Evolutionary conservation across 2,797 vertebrate genomes (phyloP).

Genomic region (Peromyscus attwateri): DNA sequence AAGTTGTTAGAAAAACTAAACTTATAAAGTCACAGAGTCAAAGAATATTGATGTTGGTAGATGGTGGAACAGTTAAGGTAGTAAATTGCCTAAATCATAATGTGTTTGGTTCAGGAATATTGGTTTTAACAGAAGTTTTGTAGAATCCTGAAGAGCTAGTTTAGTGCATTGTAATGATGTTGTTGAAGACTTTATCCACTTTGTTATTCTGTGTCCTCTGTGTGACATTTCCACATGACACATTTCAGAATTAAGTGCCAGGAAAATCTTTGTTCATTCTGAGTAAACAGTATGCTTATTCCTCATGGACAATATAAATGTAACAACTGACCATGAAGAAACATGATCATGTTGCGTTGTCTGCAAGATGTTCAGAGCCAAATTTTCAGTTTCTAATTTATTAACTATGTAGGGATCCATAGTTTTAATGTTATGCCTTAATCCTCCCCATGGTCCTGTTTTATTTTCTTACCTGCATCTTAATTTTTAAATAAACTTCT

Average conservation of each 20-base stretch:
- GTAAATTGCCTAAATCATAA: constrained; percentile 44
- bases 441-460: constrained; percentile 22
- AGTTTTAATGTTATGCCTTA: constrained; percentile 48
- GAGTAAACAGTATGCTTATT: constrained; percentile 62
- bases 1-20: neutral
- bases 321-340: constrained; percentile 62
- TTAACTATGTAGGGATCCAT: constrained; percentile 46
- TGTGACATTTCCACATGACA: constrained; percentile 59
- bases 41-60: constrained; percentile 38
- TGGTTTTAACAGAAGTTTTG: constrained; percentile 30
- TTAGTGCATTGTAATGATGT: constrained; percentile 57
- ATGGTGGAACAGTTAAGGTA: neutral
- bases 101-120: neutral
- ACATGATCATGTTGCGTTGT: constrained; percentile 59
- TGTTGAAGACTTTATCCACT: constrained; percentile 44
- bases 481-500: constrained; percentile 50
- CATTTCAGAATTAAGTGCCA: constrained; percentile 65
- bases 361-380: constrained; percentile 64
- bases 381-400: constrained; percentile 54
- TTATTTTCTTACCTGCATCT: neutral
- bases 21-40: constrained; percentile 44
- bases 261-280: constrained; percentile 72
- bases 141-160: constrained; percentile 35
- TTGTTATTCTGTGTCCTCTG: constrained; percentile 56
- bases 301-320: constrained; percentile 66